Percentiles rank a stretch among this genome's conserved stretches.
Conservation (phyloP, 1,140 invertebrate genomes). For the Colletes latitarsis region DNA sequence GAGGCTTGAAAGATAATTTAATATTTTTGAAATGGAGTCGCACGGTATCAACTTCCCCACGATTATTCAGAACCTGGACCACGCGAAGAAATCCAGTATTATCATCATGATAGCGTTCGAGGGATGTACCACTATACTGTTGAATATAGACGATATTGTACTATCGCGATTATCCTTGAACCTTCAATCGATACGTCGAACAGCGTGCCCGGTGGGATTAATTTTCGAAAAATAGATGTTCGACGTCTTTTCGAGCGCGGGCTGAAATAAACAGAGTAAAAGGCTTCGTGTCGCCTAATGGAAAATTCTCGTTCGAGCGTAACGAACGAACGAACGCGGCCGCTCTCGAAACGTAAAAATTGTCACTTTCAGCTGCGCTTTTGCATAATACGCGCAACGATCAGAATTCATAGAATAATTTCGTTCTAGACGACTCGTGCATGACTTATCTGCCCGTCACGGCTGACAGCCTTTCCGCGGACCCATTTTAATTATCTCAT, state of each 20-base stretch:
- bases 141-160: not conserved
- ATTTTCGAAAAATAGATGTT: conserved; percentile 27
- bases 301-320: conserved; percentile 72
- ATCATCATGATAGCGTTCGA: too few species aligned
- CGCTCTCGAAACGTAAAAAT: conserved; percentile 67
- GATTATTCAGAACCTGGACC: too few species aligned
- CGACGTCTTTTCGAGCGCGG: conserved; percentile 10
- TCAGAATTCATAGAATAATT: conserved; percentile 79
- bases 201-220: not conserved
- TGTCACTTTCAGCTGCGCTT: conserved; percentile 69
- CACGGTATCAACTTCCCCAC: too few species aligned
- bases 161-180: not conserved
- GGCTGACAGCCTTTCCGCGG: conserved; percentile 70
- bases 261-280: conserved; percentile 40
- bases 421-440: conserved; percentile 63
- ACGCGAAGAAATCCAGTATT: too few species aligned
- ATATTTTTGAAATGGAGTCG: too few species aligned
- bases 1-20: too few species aligned
- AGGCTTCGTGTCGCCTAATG: conserved; percentile 69
- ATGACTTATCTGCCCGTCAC: conserved; percentile 70
- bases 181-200: not conserved
- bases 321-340: conserved; percentile 49
- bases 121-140: too few species aligned
- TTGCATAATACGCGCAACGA: conserved; percentile 72
- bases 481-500: conserved; percentile 76